Evolutionary conservation across 2,113 vertebrate species (phyloP).

Genomic region (Tauraco erythrolophus): DNA sequence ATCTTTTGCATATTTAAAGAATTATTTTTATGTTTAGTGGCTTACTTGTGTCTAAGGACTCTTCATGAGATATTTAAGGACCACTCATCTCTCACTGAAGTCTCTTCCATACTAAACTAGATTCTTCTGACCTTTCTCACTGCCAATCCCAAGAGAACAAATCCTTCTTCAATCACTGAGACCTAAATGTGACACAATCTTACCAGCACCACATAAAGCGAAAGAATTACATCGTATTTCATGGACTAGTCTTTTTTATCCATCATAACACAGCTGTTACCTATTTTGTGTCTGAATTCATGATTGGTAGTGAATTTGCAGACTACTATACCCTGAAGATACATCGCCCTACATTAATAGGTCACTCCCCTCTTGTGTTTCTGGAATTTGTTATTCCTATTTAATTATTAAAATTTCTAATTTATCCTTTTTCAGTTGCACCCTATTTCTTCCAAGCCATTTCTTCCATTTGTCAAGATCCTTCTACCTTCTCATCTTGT

Average conservation of each 20-base stretch:
- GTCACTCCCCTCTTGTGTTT: neutral
- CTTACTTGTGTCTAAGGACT: neutral
- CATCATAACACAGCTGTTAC: neutral
- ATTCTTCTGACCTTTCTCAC: neutral
- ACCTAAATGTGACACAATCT: neutral
- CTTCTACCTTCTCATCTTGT: neutral
- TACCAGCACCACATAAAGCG: neutral
- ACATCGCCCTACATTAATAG: neutral
- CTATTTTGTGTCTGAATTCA: conserved; percentile 6
- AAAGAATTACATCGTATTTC: conserved; percentile 19
- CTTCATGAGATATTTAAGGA: neutral
- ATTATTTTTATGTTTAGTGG: neutral
- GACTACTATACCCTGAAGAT: neutral
- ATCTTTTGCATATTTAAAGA: neutral
- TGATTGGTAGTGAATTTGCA: neutral
- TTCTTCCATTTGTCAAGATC: neutral
- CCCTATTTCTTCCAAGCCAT: neutral
- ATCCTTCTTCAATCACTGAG: neutral
- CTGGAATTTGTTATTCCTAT: neutral
- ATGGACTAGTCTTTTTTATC: neutral
- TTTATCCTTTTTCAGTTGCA: neutral
- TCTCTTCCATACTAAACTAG: neutral
- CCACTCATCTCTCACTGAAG: neutral
- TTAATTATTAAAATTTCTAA: neutral
- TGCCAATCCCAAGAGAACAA: neutral